Base-by-base conservation (phyloP, 2,888 invertebrate species). In the Euspilapteryx auroguttella region DNA sequence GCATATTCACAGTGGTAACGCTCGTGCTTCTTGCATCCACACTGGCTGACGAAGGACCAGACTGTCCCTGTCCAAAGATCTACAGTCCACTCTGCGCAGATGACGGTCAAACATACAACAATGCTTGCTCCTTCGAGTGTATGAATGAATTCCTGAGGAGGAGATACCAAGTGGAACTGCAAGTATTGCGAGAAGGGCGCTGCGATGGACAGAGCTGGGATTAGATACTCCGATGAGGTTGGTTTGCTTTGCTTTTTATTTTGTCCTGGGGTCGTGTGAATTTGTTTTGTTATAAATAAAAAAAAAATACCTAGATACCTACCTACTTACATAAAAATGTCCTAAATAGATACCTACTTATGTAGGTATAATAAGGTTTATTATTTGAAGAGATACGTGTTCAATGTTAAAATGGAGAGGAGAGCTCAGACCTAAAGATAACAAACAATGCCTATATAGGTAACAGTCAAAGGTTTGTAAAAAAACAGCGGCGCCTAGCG, bases 41-140 rank as follows among this genome's bases (percentile, higher is more conserved):
- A n/a, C 11, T 28, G 12, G 23, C 33, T 28, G 24, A 11, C 34
- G 22, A 22, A 17, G 13, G 20, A 0, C 32, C 38, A n/a, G 22
- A 21, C 3, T 79, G 78, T 32, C 31, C 68, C 1, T 79, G 78
- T 38, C 36, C 46, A 2, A 55, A 46, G 38, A 46, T 71, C 12
- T 78, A 64, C 42, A 12, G 32, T 4, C 78, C 78, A 0, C 33
- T 77, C 5, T 79, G 78, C 40, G 73, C 54, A 1, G 49, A 59
- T 1, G 47, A 71, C 40, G 45, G 55, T 2, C 37, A 23, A 2
- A 64, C 55, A 1, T 77, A 61, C 37, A 57, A 55, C 29, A 78
- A 56, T 37, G 25, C 25, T 3, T 79, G 78, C 44, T 61, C 65
- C 34, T 65, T 59, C 32, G 15, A 56, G 0, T 79, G 78, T 40